Evolutionary conservation across 2,113 vertebrate species (phyloP).

Genomic region (Morone chrysops): DNA sequence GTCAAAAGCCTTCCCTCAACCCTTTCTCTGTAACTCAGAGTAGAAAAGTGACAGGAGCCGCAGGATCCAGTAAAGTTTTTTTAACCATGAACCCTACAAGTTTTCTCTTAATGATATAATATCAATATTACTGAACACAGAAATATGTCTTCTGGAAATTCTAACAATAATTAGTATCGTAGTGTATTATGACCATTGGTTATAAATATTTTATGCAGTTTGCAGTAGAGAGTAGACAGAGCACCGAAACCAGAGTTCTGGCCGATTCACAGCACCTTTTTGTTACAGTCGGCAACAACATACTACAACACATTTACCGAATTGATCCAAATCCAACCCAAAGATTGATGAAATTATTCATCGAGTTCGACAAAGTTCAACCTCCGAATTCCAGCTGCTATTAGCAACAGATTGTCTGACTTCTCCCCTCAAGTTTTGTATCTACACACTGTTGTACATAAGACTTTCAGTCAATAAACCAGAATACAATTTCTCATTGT

Average conservation of each 20-base stretch:
- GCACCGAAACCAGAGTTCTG: conserved; percentile 8
- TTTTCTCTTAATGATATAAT: too few species aligned
- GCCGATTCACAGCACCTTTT: conserved; percentile 3
- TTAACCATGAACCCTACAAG: neutral
- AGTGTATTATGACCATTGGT: neutral
- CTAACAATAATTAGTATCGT: neutral
- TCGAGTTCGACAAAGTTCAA: neutral
- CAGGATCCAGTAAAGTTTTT: neutral
- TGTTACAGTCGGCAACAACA: neutral
- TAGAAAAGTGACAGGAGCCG: neutral
- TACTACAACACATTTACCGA: neutral
- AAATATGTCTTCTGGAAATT: neutral
- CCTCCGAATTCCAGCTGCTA: neutral
- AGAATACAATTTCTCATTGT: too few species aligned
- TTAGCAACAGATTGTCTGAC: neutral
- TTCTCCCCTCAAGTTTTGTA: neutral
- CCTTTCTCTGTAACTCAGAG: neutral
- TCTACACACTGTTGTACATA: neutral
- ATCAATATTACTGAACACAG: neutral
- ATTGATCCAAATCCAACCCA: neutral
- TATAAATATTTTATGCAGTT: neutral
- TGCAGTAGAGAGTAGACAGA: conserved; percentile 21
- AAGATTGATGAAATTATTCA: conserved; percentile 12
- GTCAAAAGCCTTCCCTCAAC: neutral
- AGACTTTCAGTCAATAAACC: too few species aligned